phyloP scores from a whole-genome alignment of 2,113 vertebrate genomes.

The Oryzias melastigma region DNA sequence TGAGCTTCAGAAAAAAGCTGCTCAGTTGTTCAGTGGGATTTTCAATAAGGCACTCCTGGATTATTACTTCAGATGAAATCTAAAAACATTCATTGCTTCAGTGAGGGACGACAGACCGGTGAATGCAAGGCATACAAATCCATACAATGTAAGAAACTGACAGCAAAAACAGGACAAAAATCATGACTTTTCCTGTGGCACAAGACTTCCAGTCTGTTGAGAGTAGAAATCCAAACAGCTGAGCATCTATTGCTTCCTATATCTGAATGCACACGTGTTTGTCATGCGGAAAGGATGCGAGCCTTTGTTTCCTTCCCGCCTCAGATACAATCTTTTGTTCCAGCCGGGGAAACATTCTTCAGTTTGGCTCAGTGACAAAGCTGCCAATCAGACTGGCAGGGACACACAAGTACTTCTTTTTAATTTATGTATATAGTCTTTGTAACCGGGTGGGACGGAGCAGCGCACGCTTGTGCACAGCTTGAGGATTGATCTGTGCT shows the following conservation, averaged over 20 bases:
- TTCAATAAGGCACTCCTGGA: constrained; percentile 66
- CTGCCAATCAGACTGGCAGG: constrained; percentile 25
- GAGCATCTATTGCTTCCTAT: constrained; percentile 55
- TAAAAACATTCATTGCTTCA: constrained; percentile 51
- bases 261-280: constrained; percentile 6
- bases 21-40: constrained; percentile 18
- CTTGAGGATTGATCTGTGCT: constrained; percentile 10
- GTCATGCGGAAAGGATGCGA: constrained; percentile 1
- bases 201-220: constrained; percentile 4
- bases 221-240: constrained; percentile 21
- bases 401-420: constrained; percentile 3
- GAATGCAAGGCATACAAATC: constrained; percentile 43
- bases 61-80: constrained; percentile 49
- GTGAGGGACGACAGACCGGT: constrained; percentile 23
- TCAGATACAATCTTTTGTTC: constrained; percentile 28
- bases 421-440: neutral
- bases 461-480: neutral
- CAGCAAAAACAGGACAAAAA: constrained; percentile 16
- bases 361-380: constrained; percentile 18
- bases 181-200: constrained; percentile 41
- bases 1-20: constrained; percentile 16
- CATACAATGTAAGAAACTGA: constrained; percentile 29
- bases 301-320: constrained; percentile 22
- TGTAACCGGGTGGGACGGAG: constrained; percentile 7
- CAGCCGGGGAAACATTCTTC: constrained; percentile 1